Percentiles rank a stretch among this genome's conserved stretches.
These are phyloP conservation scores for Tubulanus polymorphus DNA, from an alignment of 2,888 invertebrate genomes.

Conservation along the genomic window DNA sequence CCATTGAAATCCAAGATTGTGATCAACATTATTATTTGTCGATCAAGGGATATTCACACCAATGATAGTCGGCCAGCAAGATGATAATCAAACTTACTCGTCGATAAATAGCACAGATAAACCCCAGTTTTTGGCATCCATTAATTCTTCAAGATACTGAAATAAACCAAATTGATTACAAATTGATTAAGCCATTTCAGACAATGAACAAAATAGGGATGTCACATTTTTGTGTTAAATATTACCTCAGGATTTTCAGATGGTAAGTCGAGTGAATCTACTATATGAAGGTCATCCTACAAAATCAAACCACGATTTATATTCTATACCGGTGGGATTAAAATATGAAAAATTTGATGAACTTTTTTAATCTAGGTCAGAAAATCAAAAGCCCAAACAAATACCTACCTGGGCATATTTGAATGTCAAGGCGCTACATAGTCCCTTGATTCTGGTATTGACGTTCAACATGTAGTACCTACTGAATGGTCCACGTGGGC, in stretches of 20 bases:
- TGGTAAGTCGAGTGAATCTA: constrained; percentile 81
- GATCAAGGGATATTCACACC: no score
- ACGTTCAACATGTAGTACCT: constrained; percentile 93
- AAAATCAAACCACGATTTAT: no score
- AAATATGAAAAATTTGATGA: no score
- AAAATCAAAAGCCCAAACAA: constrained; percentile 5
- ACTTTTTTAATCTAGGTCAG: no score
- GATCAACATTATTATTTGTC: no score
- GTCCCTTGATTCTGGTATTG: constrained; percentile 69
- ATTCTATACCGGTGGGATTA: no score
- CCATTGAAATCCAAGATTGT: no score
- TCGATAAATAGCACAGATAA: constrained; percentile 91
- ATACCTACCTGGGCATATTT: constrained; percentile 72
- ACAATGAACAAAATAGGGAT: no score
- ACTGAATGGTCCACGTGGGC: constrained; percentile 84
- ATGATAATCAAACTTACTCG: no score
- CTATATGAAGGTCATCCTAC: constrained; percentile 87
- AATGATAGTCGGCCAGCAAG: no score
- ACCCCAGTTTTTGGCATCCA: constrained; percentile 88
- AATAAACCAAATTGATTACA: constrained; percentile 8
- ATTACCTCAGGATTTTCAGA: constrained; percentile 65
- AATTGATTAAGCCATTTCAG: background rate
- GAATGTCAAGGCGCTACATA: constrained; percentile 77
- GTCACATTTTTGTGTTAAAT: no score
- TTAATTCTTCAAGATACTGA: constrained; percentile 72